Conservation (phyloP, 2,888 invertebrate genomes). For the Cephus nigrinus region DNA sequence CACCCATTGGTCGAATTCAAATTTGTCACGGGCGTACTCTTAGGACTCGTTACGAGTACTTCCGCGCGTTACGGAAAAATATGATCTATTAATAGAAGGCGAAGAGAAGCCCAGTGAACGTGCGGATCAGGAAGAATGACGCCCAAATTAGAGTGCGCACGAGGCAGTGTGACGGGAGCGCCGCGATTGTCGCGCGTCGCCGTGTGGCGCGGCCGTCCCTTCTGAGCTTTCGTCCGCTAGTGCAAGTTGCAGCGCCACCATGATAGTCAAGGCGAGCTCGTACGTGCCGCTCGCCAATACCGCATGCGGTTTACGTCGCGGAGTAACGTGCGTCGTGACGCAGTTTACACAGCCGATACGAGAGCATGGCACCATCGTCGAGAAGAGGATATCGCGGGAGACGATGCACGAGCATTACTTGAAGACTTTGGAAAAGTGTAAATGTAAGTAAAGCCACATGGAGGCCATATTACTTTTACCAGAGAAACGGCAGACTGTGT, state of each 20-base stretch:
- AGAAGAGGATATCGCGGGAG: slow-evolving; percentile 35
- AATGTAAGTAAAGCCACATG: slow-evolving; percentile 54
- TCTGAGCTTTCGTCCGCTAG: slow-evolving; percentile 9
- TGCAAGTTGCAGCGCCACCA: slow-evolving; percentile 21
- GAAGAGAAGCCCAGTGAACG: not conserved
- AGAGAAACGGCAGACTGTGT: not conserved
- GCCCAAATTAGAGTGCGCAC: slow-evolving; percentile 3
- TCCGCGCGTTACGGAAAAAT: not conserved
- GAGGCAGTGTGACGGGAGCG: not conserved
- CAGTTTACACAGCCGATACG: slow-evolving; percentile 10
- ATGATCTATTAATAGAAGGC: not conserved
- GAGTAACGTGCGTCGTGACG: slow-evolving; percentile 6
- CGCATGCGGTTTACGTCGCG: slow-evolving; percentile 18
- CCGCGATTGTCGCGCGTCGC: not conserved
- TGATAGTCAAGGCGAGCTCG: slow-evolving; percentile 20
- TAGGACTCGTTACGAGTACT: not conserved
- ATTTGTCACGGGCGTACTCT: not conserved
- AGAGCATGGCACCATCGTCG: slow-evolving; percentile 4
- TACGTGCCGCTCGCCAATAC: slow-evolving; percentile 25
- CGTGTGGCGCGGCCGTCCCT: slow-evolving; percentile 1
- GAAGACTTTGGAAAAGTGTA: slow-evolving; percentile 56
- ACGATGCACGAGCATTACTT: slow-evolving; percentile 54
- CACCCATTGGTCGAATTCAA: not conserved
- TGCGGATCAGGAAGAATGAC: not conserved
- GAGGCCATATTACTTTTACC: slow-evolving; percentile 1